Conservation (phyloP, 2,797 vertebrate genomes). For the Darevskia mixta region DNA sequence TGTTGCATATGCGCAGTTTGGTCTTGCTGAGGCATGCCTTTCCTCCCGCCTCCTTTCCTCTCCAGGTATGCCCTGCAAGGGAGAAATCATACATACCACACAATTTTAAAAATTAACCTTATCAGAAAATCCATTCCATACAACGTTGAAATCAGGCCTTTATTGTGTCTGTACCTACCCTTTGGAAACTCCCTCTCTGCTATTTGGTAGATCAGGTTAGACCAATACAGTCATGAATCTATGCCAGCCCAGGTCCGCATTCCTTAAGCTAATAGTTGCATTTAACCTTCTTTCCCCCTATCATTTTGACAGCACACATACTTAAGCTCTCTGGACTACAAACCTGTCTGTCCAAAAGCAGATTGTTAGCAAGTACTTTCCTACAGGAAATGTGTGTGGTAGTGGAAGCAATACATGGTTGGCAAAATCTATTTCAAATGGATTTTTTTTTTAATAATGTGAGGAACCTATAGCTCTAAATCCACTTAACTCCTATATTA, state of each 20-base stretch:
- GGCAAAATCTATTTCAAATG: conserved; percentile 19
- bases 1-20: neutral
- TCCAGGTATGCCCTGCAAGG: neutral
- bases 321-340: conserved; percentile 18
- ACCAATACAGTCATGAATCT: neutral
- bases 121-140: neutral
- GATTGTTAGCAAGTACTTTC: conserved; percentile 17
- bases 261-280: conserved; percentile 42
- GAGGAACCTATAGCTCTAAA: conserved; percentile 32
- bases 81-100: neutral
- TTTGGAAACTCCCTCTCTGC: neutral
- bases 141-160: no score
- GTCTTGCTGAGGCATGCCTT: neutral
- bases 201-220: conserved; percentile 4
- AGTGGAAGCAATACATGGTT: neutral
- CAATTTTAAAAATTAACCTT: neutral
- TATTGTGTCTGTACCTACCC: no score
- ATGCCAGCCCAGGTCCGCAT: neutral
- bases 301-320: conserved; percentile 23
- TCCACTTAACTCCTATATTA: conserved; percentile 50
- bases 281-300: conserved; percentile 56
- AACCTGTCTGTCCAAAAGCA: conserved; percentile 10
- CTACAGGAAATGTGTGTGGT: neutral
- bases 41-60: neutral
- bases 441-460: neutral